Conservation (phyloP, 2,113 vertebrate genomes). For the Pteropus alecto region DNA sequence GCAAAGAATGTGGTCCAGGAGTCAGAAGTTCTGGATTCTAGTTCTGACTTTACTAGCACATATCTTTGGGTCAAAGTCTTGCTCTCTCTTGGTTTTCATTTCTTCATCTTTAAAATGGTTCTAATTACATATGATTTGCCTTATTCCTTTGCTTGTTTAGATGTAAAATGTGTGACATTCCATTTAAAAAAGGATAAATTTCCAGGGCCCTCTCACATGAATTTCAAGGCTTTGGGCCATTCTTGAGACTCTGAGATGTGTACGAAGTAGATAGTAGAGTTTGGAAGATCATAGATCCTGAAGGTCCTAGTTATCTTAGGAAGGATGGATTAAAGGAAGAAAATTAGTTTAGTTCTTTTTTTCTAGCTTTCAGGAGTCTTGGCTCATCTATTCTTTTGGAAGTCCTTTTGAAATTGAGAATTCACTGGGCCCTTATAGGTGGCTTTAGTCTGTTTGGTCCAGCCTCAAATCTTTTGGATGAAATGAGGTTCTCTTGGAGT, state of each 20-base stretch:
- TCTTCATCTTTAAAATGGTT: conserved; percentile 28
- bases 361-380: neutral
- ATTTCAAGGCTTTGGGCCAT: neutral
- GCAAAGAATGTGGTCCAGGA: neutral
- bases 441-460: neutral
- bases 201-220: neutral
- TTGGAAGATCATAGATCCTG: neutral
- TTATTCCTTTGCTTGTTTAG: neutral
- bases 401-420: neutral
- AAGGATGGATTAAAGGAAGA: neutral
- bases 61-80: neutral
- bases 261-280: neutral
- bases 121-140: neutral
- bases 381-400: neutral
- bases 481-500: conserved; percentile 1
- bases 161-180: neutral
- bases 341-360: neutral
- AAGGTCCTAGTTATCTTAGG: neutral
- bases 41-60: neutral
- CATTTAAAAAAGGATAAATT: neutral
- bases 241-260: neutral
- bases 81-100: neutral
- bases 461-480: neutral
- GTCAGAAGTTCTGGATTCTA: neutral
- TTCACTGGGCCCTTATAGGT: neutral